Base-by-base conservation (phyloP, 2,888 invertebrate genomes). In the Phortica magna region DNA sequence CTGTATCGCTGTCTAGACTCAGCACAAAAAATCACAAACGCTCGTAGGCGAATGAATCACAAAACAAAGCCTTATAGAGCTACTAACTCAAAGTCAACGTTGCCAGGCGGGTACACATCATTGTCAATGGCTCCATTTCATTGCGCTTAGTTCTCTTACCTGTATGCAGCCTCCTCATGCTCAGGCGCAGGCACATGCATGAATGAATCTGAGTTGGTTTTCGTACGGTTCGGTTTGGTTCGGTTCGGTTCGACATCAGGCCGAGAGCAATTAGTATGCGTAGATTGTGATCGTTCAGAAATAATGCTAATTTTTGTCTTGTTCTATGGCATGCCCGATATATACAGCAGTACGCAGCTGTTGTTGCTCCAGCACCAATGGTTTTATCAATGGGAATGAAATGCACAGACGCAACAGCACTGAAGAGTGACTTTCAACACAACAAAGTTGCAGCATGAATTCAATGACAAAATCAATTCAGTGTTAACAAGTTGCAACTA, bases 241-340 rank as follows among this genome's bases (percentile, higher is more conserved):
- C 10, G 43, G 43, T 14, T 48, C 14, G 48, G 48, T 14, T 48
- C 48, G 14, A 48, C 48, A 48, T 48, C 48, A 61, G 61, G 17
- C 61, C 22, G 48, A 78, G 39, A 83, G 88, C 91, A 91, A 91
- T 91, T 91, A 91, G 91, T 91, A 91, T 91, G 89, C 91, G 87
- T 83, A 84, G 91, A 91, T 91, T 90, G 91, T 89, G 90, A 90
- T 90, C 90, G 89, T 85, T 90, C 87, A 88, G 89, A 91, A 89
- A 89, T 90, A 90, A 91, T 90, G 91, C 90, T 90, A 91, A 90
- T 90, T 90, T 82, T 76, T 68, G 57, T 39, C 77, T 41, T 65
- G 65, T 65, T 65, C 14, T 65, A 14, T 65, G 41, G 39, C 65
- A 31, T 65, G 14, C 31, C 65, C 41, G 65, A 41, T 19, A n/a